These are phyloP conservation scores for Amphibalanus amphitrite DNA, from an alignment of 1,140 invertebrate genomes.

Conservation along the genomic window DNA sequence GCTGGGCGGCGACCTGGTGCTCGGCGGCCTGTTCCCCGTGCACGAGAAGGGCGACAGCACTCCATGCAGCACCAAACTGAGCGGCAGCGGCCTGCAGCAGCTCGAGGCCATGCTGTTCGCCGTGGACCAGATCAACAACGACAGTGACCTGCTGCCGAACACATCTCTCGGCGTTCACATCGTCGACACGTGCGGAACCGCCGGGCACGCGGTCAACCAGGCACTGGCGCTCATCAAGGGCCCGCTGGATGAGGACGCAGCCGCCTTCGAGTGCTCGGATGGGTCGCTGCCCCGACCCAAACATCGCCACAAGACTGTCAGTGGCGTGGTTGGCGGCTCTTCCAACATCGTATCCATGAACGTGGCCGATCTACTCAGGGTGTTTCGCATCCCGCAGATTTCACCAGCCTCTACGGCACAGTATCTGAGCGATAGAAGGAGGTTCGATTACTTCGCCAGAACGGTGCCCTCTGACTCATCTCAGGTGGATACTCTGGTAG, in stretches of 20 bases:
- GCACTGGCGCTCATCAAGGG: constrained; percentile 45
- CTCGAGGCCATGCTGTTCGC: constrained; percentile 48
- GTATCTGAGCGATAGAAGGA: constrained; percentile 36
- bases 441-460: constrained; percentile 44
- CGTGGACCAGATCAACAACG: constrained; percentile 38
- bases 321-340: constrained; percentile 46
- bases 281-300: constrained; percentile 34
- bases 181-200: constrained; percentile 42
- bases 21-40: constrained; percentile 45
- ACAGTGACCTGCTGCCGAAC: constrained; percentile 31
- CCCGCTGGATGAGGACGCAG: constrained; percentile 45
- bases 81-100: constrained; percentile 38
- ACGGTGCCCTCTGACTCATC: constrained; percentile 30
- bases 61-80: constrained; percentile 27
- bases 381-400: constrained; percentile 39
- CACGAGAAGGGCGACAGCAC: constrained; percentile 34
- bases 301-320: constrained; percentile 38
- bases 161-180: constrained; percentile 39
- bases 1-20: constrained; percentile 35
- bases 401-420: constrained; percentile 39
- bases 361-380: constrained; percentile 43
- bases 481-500: constrained; percentile 35
- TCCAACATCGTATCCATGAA: constrained; percentile 56
- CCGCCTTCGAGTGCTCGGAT: constrained; percentile 41
- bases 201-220: constrained; percentile 45